Evolutionary conservation across 2,797 vertebrate species (phyloP), one percentile per base, ranked within the genome.

Genomic region (Sciurus carolinensis): DNA sequence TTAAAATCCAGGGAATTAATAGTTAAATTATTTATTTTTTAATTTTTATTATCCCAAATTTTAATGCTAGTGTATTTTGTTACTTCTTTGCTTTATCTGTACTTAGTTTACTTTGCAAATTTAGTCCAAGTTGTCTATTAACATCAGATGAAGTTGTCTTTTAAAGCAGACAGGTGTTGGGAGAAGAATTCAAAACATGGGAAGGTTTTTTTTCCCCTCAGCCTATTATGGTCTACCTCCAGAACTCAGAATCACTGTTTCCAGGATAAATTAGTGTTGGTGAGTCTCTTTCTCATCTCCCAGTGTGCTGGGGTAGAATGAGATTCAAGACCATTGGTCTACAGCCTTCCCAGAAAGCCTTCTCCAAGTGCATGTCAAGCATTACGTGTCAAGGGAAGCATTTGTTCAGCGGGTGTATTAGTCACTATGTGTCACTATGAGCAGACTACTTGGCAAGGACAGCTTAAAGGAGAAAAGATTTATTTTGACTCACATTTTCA

Each of bases 131-230:
- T 90, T 83, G 47, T 92, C 84, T 85, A 76, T 33, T 59, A 73
- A 93, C 44, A 86, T 82, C 52, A 92, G 79, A 95, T 75, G 30
- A 30, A 73, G 33, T 39, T 93, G 33, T 81, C 57, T 79, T 96
- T 92, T 88, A 76, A 90, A 90, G n/a, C 2, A 62, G 79, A 71
- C 75, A 90, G 50, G 20, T 72, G 12, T 52, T 4, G 30, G 3
- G n/a, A 91, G 28, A 87, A 50, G 24, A 71, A 72, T 85, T 77
- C 52, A 24, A 11, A 75, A 42, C 42, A 85, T 83, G 64, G 8
- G 44, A 57, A 75, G 47, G 77, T 17, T 13, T 90, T 95, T 76
- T 72, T 18, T 39, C 39, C 50, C 15, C 26, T 95, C 17, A 22
- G 30, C 33, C 30, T 85, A 14, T 92, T 73, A 28, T 82, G 62